Evolutionary conservation across 2,113 vertebrate genomes (phyloP).

Genomic region (Alligator sinensis): DNA sequence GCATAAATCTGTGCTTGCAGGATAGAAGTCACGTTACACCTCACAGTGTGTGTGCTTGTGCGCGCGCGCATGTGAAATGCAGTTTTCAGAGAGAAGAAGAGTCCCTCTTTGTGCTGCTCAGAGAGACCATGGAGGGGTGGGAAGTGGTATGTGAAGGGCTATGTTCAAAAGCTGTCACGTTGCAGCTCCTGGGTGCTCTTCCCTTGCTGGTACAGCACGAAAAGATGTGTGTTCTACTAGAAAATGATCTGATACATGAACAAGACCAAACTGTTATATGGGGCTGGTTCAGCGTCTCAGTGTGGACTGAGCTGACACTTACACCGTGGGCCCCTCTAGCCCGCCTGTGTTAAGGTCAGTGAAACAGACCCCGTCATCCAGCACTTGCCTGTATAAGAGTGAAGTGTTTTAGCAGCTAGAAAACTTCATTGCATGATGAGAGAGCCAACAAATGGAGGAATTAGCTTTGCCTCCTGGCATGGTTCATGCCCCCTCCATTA

Average conservation of each 20-base stretch:
- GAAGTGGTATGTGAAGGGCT: neutral
- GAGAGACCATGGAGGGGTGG: neutral
- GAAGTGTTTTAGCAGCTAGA: neutral
- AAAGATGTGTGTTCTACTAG: neutral
- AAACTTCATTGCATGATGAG: too few relatives aligned
- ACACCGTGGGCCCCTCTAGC: neutral
- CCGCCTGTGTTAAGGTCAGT: too few relatives aligned
- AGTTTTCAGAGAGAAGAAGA: neutral
- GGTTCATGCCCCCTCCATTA: neutral
- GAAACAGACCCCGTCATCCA: neutral
- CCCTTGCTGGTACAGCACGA: neutral
- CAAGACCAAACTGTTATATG: neutral
- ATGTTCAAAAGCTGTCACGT: neutral
- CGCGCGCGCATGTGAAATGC: neutral
- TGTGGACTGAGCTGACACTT: too few relatives aligned
- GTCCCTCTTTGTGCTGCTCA: neutral
- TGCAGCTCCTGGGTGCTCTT: accelerated
- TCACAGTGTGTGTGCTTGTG: neutral
- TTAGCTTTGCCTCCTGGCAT: neutral
- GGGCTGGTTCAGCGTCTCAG: neutral
- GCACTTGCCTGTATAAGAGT: neutral
- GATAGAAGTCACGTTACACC: neutral
- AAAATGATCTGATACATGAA: neutral
- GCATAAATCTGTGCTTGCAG: neutral
- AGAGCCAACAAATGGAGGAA: neutral